Evolutionary conservation across 2,797 vertebrate species (phyloP).

Genomic region (Muscicapa comitata): DNA sequence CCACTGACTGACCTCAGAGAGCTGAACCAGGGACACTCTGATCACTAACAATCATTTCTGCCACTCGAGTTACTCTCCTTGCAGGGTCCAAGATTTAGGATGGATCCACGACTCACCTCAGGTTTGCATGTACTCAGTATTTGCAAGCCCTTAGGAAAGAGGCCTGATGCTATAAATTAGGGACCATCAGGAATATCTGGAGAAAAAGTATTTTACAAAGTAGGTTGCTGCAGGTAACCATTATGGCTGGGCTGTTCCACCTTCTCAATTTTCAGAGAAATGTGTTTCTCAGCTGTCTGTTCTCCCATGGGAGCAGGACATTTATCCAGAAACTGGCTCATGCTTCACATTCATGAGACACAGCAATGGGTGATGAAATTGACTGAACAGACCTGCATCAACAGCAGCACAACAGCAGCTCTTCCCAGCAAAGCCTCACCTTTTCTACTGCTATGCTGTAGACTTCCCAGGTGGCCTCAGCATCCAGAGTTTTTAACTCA

Average conservation of each 20-base stretch:
- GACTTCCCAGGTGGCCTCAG: not conserved
- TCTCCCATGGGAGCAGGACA: not conserved
- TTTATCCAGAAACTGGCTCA: not conserved
- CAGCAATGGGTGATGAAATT: not conserved
- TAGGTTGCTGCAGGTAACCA: not conserved
- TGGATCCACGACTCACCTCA: not conserved
- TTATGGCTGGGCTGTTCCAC: not conserved
- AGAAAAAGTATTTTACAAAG: not conserved
- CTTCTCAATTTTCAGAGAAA: not conserved
- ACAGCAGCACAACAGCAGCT: not conserved
- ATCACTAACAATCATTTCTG: not conserved
- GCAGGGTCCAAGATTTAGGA: not conserved
- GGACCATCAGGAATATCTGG: not conserved
- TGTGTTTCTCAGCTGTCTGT: not conserved
- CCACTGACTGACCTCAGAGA: not conserved
- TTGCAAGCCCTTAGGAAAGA: not conserved
- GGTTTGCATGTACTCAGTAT: not conserved
- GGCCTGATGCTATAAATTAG: not conserved
- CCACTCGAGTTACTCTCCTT: not conserved
- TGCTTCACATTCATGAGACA: not conserved
- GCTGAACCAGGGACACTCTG: not conserved
- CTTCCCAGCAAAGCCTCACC: not conserved
- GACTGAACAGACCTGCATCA: not conserved
- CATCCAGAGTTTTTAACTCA: not conserved
- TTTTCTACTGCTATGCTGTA: not conserved